These are phyloP conservation scores for Nesometra sesokonis DNA, from an alignment of 35 echinoderm and acorn worm genomes.

Conservation along the genomic window DNA sequence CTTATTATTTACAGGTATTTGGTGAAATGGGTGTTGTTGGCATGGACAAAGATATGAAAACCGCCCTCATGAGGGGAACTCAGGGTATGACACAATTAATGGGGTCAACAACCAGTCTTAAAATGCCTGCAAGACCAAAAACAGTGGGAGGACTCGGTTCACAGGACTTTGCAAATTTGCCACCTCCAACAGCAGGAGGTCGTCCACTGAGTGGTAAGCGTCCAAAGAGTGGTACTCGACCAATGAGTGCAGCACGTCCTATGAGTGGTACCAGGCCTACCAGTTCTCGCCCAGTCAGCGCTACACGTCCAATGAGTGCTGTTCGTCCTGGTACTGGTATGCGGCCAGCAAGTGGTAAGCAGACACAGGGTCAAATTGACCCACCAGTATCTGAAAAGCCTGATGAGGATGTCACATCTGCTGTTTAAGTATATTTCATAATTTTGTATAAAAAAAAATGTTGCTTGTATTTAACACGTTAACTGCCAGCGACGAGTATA, in stretches of 20 bases:
- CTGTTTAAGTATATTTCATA: too few relatives aligned
- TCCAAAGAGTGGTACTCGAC: background rate
- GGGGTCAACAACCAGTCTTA: slow-evolving; percentile 35
- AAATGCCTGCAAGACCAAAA: slow-evolving; percentile 38
- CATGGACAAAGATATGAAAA: slow-evolving; percentile 81
- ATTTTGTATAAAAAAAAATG: too few relatives aligned
- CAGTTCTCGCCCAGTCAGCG: background rate
- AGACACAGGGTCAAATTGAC: background rate
- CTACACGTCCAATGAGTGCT: background rate
- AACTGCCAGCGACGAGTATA: too few relatives aligned
- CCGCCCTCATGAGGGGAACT: slow-evolving; percentile 60
- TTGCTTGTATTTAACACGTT: too few relatives aligned
- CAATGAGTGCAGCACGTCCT: background rate
- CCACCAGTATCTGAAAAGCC: too few relatives aligned
- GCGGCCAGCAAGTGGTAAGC: background rate
- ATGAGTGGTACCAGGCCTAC: background rate
- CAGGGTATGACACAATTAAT: slow-evolving; percentile 34
- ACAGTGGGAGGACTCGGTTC: slow-evolving; percentile 68
- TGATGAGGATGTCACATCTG: too few relatives aligned
- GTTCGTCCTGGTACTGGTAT: background rate
- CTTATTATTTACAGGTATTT: slow-evolving; percentile 68
- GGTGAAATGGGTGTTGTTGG: slow-evolving; percentile 97
- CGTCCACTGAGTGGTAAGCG: background rate
- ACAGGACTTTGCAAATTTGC: slow-evolving; percentile 66
- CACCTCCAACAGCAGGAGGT: background rate